These are phyloP conservation scores for Esox lucius DNA, from an alignment of 2,797 vertebrate genomes.

Conservation along the genomic window DNA sequence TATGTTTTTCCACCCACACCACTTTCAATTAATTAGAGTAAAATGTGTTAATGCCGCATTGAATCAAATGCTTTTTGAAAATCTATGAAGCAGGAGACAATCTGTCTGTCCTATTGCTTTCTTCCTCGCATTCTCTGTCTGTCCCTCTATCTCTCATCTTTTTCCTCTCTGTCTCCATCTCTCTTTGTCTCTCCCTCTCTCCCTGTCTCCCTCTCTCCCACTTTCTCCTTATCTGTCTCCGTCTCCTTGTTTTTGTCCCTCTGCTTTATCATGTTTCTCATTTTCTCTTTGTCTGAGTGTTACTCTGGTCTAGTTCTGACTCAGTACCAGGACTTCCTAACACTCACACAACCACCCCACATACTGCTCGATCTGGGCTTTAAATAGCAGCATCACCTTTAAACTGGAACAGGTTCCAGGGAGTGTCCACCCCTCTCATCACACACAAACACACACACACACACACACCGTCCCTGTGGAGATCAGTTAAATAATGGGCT, in stretches of 20 bases:
- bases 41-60: no score
- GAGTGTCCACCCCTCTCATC: constrained; percentile 22
- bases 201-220: constrained; percentile 5
- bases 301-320: constrained; percentile 26
- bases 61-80: no score
- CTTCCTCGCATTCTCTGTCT: neutral
- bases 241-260: neutral
- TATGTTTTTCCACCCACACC: no score
- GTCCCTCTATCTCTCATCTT: neutral
- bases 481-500: no score
- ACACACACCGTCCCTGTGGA: no score
- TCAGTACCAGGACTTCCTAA: constrained; percentile 1
- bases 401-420: constrained; percentile 64
- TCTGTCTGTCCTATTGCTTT: neutral
- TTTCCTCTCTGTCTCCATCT: neutral
- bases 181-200: neutral
- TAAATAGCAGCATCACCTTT: constrained; percentile 55
- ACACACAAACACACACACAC: no score
- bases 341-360: neutral
- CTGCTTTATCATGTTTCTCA: neutral
- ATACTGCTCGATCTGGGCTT: constrained; percentile 44
- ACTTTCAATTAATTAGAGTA: no score
- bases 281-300: neutral
- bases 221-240: no score
- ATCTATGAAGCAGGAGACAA: no score